A percentile compares a stretch with the other conserved stretches of the same genome.
phyloP scores from a whole-genome alignment of 2,888 invertebrate genomes.

The Apotomis betuletana region DNA sequence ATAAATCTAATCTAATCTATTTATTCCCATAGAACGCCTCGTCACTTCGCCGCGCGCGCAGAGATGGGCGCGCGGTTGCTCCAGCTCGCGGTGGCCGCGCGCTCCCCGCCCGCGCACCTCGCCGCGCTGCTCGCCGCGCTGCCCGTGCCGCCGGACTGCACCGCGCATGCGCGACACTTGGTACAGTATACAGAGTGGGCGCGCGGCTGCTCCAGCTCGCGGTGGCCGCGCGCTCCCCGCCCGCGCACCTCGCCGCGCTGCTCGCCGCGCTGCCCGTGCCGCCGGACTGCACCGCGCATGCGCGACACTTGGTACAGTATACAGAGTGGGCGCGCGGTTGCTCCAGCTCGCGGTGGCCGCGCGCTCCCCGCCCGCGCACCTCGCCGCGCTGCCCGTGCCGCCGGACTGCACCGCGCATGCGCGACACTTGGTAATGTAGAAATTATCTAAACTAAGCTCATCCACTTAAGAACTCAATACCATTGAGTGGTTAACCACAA shows the following conservation, averaged over 20 bases:
- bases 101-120: slow-evolving; percentile 57
- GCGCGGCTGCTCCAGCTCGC: slow-evolving; percentile 68
- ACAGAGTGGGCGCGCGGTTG: slow-evolving; percentile 61
- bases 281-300: slow-evolving; percentile 65
- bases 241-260: slow-evolving; percentile 59
- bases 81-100: slow-evolving; percentile 65
- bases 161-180: slow-evolving; percentile 61
- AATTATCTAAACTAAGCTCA: too few species aligned
- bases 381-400: slow-evolving; percentile 66
- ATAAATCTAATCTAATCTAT: too few species aligned
- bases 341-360: slow-evolving; percentile 67
- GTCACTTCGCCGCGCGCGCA: not conserved
- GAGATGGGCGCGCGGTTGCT: slow-evolving; percentile 68
- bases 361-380: slow-evolving; percentile 56
- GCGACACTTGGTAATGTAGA: slow-evolving; percentile 56
- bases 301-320: slow-evolving; percentile 59
- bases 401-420: slow-evolving; percentile 67
- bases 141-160: slow-evolving; percentile 68
- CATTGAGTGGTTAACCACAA: too few species aligned
- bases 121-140: slow-evolving; percentile 61
- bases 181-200: slow-evolving; percentile 59
- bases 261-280: slow-evolving; percentile 64
- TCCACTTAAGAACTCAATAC: too few species aligned
- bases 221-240: slow-evolving; percentile 60
- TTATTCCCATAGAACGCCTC: not conserved